Conservation (phyloP, 37 sponge, comb jelly and placozoan species). For the Diacarnus erythraeanus region DNA sequence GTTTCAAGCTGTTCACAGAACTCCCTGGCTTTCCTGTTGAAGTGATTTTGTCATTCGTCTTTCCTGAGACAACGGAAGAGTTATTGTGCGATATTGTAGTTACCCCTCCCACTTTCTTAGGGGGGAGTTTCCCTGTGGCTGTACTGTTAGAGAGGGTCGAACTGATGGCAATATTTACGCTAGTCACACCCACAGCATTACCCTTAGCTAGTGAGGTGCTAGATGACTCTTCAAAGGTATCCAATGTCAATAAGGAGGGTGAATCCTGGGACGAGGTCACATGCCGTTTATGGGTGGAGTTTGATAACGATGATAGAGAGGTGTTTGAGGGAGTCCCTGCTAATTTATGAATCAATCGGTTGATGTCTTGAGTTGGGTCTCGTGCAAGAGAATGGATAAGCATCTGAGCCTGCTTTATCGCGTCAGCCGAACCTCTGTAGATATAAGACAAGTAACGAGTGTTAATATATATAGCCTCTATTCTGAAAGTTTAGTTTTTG, state of each 20-base stretch:
- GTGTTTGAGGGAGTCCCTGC: slow-evolving; percentile 3
- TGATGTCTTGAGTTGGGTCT: slow-evolving; percentile 48
- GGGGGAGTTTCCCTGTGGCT: background rate
- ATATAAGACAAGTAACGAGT: background rate
- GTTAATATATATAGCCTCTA: too few species aligned
- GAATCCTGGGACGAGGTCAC: slow-evolving; percentile 4
- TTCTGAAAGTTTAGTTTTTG: too few species aligned
- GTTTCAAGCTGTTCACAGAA: too few species aligned
- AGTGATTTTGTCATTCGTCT: background rate
- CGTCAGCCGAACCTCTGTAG: slow-evolving; percentile 71
- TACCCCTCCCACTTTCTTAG: background rate
- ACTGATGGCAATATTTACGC: background rate
- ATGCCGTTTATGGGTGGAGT: slow-evolving; percentile 2
- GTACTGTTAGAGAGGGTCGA: background rate
- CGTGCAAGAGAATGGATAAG: slow-evolving; percentile 30
- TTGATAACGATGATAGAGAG: background rate
- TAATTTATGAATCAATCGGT: slow-evolving; percentile 4
- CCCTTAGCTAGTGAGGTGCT: slow-evolving; percentile 18
- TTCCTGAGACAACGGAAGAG: background rate
- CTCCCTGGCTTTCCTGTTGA: too few species aligned
- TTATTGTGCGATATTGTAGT: background rate
- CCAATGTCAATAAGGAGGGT: slow-evolving; percentile 9
- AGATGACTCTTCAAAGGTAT: slow-evolving; percentile 2
- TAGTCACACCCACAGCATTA: background rate
- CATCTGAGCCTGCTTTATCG: slow-evolving; percentile 65